Conservation (phyloP, 1,140 invertebrate genomes). For the Atopsyche davidsoni region DNA sequence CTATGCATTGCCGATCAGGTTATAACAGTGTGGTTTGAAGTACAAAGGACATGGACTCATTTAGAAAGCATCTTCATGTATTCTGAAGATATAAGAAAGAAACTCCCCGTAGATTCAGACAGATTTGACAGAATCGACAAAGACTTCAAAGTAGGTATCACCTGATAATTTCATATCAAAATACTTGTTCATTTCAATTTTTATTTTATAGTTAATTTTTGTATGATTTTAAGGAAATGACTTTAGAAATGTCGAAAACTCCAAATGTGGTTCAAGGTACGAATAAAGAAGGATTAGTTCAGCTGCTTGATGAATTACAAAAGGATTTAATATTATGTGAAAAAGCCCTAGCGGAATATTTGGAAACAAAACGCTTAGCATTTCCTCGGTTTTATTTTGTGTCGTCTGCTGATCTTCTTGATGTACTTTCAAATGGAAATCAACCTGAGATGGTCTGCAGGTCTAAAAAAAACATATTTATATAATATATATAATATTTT, state of each 20-base stretch:
- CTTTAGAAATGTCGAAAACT: constrained; percentile 65
- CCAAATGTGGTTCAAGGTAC: constrained; percentile 87
- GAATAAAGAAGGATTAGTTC: constrained; percentile 74
- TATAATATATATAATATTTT: too few relatives aligned
- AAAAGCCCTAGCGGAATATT: constrained; percentile 92
- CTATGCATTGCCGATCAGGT: constrained; percentile 90
- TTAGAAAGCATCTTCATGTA: constrained; percentile 97
- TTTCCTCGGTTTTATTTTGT: constrained; percentile 98
- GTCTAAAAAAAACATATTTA: too few relatives aligned
- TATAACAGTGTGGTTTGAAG: constrained; percentile 91
- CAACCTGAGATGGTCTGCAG: constrained; percentile 75
- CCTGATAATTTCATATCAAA: background rate
- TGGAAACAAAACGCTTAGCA: constrained; percentile 94
- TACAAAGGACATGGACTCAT: constrained; percentile 94
- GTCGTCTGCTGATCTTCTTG: constrained; percentile 91
- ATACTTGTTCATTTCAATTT: background rate
- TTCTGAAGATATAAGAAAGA: constrained; percentile 92
- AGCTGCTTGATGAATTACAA: constrained; percentile 74
- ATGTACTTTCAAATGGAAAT: constrained; percentile 94
- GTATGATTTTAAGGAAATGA: constrained; percentile 43
- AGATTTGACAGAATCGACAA: constrained; percentile 88
- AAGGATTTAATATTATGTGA: constrained; percentile 87
- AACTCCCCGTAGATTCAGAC: constrained; percentile 87
- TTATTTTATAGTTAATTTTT: background rate
- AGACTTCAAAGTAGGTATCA: constrained; percentile 81